Conservation (phyloP, 2,113 vertebrate genomes). For the Dromas ardeola region DNA sequence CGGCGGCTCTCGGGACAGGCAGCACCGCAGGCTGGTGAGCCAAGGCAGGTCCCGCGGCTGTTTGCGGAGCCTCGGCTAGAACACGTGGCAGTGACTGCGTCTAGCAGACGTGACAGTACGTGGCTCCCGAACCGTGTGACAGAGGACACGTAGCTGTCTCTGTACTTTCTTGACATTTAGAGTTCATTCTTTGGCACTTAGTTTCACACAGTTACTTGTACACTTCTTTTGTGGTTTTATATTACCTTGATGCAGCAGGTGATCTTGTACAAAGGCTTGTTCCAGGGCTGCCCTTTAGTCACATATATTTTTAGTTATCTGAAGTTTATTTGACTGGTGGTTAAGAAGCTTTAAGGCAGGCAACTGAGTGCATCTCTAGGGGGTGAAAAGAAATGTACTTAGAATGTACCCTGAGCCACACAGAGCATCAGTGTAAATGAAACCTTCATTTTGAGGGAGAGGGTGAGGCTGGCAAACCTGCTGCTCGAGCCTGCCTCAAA, state of each 20-base stretch:
- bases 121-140: background rate
- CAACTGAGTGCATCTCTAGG: background rate
- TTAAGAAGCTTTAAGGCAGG: background rate
- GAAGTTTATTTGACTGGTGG: background rate
- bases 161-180: background rate
- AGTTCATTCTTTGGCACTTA: background rate
- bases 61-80: background rate
- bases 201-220: background rate
- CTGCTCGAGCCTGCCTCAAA: background rate
- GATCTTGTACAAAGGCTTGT: background rate
- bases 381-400: background rate
- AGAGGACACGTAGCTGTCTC: background rate
- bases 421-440: background rate
- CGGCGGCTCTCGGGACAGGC: accelerated
- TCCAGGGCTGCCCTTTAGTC: background rate
- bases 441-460: background rate
- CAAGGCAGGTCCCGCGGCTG: accelerated
- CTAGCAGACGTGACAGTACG: accelerated
- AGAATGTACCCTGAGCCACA: background rate
- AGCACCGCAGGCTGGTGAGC: accelerated
- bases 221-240: background rate
- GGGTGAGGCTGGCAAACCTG: accelerated
- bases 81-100: accelerated
- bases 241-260: background rate
- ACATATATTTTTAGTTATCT: background rate